Conservation (phyloP, 2,888 invertebrate species). For the Cataglyphis cursor region DNA sequence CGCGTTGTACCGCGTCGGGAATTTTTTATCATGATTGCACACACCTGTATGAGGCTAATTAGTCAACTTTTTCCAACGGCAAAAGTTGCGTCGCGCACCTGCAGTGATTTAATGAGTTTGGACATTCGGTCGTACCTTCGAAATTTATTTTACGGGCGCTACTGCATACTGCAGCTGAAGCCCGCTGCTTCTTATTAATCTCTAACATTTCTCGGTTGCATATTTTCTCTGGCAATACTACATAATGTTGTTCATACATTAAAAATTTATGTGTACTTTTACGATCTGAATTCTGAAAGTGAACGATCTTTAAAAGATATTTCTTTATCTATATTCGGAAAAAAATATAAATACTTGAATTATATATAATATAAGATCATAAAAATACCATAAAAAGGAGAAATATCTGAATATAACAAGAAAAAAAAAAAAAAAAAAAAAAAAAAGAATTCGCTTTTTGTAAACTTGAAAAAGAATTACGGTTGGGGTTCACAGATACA, state of each 20-base stretch:
- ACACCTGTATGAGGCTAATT: conserved; percentile 42
- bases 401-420: background rate
- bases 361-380: background rate
- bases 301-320: background rate
- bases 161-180: conserved; percentile 8
- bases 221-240: background rate
- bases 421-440: background rate
- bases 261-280: conserved; percentile 3
- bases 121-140: conserved; percentile 20
- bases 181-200: conserved; percentile 25
- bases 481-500: background rate
- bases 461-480: background rate
- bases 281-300: background rate
- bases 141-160: conserved; percentile 27
- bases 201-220: conserved; percentile 7
- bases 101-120: conserved; percentile 55
- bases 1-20: conserved; percentile 8
- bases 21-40: conserved; percentile 39
- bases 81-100: conserved; percentile 52
- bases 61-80: conserved; percentile 50
- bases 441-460: background rate
- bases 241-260: conserved; percentile 5
- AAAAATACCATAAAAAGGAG: background rate
- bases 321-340: background rate
- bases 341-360: conserved; percentile 1